These are phyloP conservation scores for Galerucella calmariensis DNA, from an alignment of 2,888 invertebrate genomes.

Conservation along the genomic window DNA sequence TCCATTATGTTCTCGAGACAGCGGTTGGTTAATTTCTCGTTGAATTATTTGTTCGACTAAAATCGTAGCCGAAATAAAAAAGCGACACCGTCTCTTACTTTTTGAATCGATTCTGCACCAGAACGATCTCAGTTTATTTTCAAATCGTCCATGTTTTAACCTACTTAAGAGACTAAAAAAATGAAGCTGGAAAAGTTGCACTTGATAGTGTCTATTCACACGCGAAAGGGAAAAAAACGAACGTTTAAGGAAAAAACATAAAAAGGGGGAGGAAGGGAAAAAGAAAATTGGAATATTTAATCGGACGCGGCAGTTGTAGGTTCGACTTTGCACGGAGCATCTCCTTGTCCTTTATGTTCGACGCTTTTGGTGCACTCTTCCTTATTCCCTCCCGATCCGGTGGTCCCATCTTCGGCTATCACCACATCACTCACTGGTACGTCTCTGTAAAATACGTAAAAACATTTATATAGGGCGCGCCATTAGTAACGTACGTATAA, in stretches of 20 bases:
- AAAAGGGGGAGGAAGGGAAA: background rate
- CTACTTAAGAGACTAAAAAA: slow-evolving; percentile 29
- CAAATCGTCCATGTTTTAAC: slow-evolving; percentile 21
- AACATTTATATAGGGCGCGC: background rate
- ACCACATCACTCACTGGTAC: slow-evolving; percentile 61
- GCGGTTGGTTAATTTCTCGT: background rate
- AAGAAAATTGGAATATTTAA: slow-evolving; percentile 15
- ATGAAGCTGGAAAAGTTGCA: slow-evolving; percentile 6
- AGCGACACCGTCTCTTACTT: slow-evolving; percentile 35
- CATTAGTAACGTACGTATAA: no score
- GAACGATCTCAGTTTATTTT: slow-evolving; percentile 12
- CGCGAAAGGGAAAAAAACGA: slow-evolving; percentile 14
- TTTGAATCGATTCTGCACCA: slow-evolving; percentile 11
- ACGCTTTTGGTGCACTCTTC: slow-evolving; percentile 56
- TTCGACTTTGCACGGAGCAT: slow-evolving; percentile 54
- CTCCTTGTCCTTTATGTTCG: slow-evolving; percentile 64
- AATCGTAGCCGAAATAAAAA: slow-evolving; percentile 48
- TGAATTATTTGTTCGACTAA: slow-evolving; percentile 26
- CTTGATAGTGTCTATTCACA: slow-evolving; percentile 23
- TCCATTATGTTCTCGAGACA: background rate
- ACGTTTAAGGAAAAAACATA: background rate
- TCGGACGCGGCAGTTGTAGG: slow-evolving; percentile 27
- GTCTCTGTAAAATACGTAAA: slow-evolving; percentile 59
- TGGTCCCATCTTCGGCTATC: slow-evolving; percentile 53
- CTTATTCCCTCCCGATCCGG: slow-evolving; percentile 50